A percentile compares a stretch with the other conserved stretches of the same genome.
These are phyloP conservation scores for Sapayoa aenigma DNA, from an alignment of 2,113 vertebrate genomes.

Conservation along the genomic window DNA sequence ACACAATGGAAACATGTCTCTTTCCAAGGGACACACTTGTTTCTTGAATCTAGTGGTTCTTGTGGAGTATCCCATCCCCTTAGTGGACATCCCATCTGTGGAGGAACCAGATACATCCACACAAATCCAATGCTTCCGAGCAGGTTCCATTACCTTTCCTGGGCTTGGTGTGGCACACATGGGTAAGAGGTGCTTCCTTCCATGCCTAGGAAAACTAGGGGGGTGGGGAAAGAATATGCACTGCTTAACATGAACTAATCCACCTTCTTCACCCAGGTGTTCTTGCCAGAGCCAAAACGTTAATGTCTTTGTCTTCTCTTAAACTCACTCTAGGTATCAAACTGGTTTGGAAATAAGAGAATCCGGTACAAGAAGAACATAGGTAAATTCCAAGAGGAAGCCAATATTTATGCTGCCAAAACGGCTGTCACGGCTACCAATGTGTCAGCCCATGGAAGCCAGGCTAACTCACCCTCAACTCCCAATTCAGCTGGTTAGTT, in stretches of 20 bases:
- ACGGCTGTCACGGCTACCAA: constrained; percentile 96
- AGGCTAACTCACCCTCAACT: constrained; percentile 98
- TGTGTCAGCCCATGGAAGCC: constrained; percentile 97
- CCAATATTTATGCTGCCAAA: constrained; percentile 99
- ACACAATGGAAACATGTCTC: background rate
- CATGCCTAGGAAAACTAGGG: background rate
- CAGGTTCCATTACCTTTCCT: background rate
- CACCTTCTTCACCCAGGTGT: background rate
- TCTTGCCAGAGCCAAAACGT: background rate
- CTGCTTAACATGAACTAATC: background rate
- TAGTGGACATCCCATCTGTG: background rate
- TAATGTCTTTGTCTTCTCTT: constrained; percentile 56
- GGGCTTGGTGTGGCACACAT: accelerated
- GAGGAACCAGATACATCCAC: background rate
- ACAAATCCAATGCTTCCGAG: background rate
- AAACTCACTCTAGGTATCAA: constrained; percentile 87
- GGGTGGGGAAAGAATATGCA: too few relatives aligned
- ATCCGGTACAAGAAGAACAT: constrained; percentile 99
- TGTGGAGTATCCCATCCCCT: background rate
- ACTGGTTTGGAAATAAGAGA: constrained; percentile 99
- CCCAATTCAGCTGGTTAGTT: constrained; percentile 99
- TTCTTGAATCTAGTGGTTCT: background rate
- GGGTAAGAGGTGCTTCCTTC: background rate
- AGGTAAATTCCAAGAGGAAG: constrained; percentile 99
- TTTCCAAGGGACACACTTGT: background rate